A percentile compares a stretch with the other conserved stretches of the same genome.
Evolutionary conservation across 2,113 vertebrate genomes (phyloP).

Genomic region (Xenotilapia flavipinnis): DNA sequence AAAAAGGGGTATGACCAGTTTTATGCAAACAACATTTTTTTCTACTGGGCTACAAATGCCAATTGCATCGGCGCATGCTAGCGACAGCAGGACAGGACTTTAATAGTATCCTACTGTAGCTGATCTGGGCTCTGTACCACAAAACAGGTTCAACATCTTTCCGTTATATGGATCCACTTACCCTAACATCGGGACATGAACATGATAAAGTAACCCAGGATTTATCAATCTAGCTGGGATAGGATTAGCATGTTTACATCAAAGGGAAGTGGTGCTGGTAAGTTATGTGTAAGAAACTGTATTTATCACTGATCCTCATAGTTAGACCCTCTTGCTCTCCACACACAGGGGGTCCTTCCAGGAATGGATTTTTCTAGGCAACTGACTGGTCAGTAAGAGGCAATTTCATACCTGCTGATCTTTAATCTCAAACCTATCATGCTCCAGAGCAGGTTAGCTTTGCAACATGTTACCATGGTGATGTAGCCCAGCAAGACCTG

Average conservation of each 20-base stretch:
- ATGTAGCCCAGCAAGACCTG: neutral
- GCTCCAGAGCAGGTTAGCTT: neutral
- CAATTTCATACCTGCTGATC: neutral
- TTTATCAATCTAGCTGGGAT: neutral
- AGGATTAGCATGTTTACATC: neutral
- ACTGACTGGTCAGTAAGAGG: neutral
- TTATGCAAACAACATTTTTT: neutral
- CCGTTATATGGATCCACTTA: neutral
- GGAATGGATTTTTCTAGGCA: neutral
- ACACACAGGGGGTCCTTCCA: neutral
- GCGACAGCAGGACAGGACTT: neutral
- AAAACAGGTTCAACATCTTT: neutral
- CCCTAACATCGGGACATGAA: neutral
- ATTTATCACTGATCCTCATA: neutral
- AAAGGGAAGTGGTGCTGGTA: neutral
- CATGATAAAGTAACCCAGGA: neutral
- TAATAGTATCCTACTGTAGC: neutral
- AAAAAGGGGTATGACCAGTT: neutral
- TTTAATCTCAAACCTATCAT: neutral
- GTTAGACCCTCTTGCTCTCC: neutral
- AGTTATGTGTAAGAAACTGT: neutral
- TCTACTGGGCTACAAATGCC: neutral
- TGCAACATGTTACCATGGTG: neutral
- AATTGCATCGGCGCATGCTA: neutral
- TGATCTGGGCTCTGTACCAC: neutral